Base-by-base conservation (phyloP, 2,888 invertebrate species). In the Lepas anatifera region DNA sequence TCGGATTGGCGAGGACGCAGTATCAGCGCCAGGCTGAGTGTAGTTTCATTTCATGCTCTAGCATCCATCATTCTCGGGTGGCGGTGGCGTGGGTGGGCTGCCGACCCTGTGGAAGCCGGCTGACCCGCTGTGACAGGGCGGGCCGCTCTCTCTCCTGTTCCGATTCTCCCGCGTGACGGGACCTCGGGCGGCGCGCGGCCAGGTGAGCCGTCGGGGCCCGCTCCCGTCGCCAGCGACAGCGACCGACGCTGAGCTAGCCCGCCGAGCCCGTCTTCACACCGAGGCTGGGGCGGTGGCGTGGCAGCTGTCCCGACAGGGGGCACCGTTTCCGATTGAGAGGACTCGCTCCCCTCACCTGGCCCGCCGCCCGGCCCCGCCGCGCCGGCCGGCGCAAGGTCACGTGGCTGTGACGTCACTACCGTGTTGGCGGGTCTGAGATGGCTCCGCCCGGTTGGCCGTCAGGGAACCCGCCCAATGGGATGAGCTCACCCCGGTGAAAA, bases 381-480 rank as follows among this genome's bases (percentile, higher is more conserved):
- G 25, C 25, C 48, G 48, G 48, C 25, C 48, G 48, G 48, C n/a
- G n/a, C 58, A 58, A 58, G 58, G 58, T 58, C 58, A 58, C 58
- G 32, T 35, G 58, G 8, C 18, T 18, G 35, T 35, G 16, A 58
- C 58, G 58, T 58, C 58, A 58, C n/a, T n/a, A 18, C 58, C 32
- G 35, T 22, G 58, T 18, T n/a, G 58, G n/a, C 50, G 27, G 27
- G 41, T 16, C 41, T 10, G 11, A 16, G 16, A 22, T 0, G 27
- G 27, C 27, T 11, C 50, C 1, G 50, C 10, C 50, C n/a, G n/a
- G n/a, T n/a, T 25, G 50, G 25, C 22, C 46, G 6, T 22, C 46
- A 46, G 46, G 22, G 2, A 22, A 46, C 22, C 18, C 25, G 27
- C 27, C 27, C n/a, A n/a, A n/a, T n/a, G n/a, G n/a, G n/a, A n/a